A percentile compares a stretch with the other conserved stretches of the same genome.
Conservation (phyloP, 2,113 vertebrate genomes). For the Sylvicapra grimmia region DNA sequence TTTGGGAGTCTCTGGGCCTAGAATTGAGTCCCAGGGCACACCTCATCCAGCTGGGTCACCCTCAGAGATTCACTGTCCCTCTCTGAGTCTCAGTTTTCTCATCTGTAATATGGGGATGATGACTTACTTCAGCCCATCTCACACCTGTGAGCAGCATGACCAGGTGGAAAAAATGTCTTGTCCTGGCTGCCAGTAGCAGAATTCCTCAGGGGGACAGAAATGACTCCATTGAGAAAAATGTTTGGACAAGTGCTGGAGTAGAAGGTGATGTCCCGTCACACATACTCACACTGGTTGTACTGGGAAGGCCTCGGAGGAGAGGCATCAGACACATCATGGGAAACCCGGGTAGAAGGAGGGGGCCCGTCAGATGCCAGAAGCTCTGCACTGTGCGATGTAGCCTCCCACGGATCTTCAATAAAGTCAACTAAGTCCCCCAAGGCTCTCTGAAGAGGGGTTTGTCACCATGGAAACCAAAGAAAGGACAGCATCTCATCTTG, state of each 20-base stretch:
- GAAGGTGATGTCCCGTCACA: neutral
- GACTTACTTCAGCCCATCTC: neutral
- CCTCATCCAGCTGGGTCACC: neutral
- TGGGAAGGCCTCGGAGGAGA: neutral
- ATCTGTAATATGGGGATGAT: neutral
- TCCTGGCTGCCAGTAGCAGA: neutral
- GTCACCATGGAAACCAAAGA: slow-evolving; percentile 50
- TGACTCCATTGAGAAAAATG: neutral
- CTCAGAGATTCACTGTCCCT: neutral
- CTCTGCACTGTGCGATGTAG: accelerated
- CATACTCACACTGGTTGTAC: accelerated
- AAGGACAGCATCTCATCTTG: neutral
- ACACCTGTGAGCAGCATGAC: neutral
- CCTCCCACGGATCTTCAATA: neutral
- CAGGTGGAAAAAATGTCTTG: neutral
- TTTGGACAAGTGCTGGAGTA: neutral
- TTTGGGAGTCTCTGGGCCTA: neutral
- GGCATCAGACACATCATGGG: neutral
- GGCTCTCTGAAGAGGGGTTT: neutral
- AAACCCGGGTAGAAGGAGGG: neutral
- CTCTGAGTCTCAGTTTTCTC: neutral
- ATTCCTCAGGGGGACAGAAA: neutral
- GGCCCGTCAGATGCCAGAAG: neutral
- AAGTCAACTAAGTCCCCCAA: neutral
- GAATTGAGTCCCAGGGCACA: neutral